Percentiles rank a stretch among this genome's conserved stretches.
Evolutionary conservation across 2,113 vertebrate species (phyloP).

Genomic region (Phaethon lepturus): DNA sequence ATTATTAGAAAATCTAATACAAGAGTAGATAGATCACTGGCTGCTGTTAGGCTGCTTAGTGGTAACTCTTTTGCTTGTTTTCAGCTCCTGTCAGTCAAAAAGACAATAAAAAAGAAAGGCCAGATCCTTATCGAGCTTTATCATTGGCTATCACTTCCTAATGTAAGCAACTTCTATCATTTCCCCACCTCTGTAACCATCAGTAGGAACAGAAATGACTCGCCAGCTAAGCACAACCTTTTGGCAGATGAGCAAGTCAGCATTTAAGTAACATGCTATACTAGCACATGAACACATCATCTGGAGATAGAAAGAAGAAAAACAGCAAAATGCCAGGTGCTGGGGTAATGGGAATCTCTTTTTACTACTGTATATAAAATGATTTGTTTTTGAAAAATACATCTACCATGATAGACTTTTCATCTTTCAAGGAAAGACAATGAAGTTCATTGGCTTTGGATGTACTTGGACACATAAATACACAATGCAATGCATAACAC

Average conservation of each 20-base stretch:
- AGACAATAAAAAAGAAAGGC: not conserved
- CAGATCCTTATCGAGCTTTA: not conserved
- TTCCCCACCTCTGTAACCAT: not conserved
- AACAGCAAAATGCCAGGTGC: not conserved
- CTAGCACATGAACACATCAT: not conserved
- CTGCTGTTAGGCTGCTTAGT: not conserved
- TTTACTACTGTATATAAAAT: not conserved
- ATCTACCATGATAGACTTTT: not conserved
- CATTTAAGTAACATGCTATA: not conserved
- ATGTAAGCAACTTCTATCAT: not conserved
- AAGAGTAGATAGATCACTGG: not conserved
- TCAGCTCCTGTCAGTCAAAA: not conserved
- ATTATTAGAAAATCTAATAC: not conserved
- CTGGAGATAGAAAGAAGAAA: not conserved
- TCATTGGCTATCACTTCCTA: not conserved
- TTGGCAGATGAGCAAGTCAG: not conserved
- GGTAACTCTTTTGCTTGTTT: not conserved
- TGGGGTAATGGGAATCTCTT: not conserved
- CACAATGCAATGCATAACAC: not conserved
- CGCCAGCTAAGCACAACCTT: not conserved
- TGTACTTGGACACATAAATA: not conserved
- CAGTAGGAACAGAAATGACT: not conserved
- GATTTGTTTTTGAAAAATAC: not conserved
- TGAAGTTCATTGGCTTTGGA: not conserved
- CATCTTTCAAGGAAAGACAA: not conserved